phyloP scores from a whole-genome alignment of 2,888 invertebrate genomes.

The Eupithecia abbreviata region DNA sequence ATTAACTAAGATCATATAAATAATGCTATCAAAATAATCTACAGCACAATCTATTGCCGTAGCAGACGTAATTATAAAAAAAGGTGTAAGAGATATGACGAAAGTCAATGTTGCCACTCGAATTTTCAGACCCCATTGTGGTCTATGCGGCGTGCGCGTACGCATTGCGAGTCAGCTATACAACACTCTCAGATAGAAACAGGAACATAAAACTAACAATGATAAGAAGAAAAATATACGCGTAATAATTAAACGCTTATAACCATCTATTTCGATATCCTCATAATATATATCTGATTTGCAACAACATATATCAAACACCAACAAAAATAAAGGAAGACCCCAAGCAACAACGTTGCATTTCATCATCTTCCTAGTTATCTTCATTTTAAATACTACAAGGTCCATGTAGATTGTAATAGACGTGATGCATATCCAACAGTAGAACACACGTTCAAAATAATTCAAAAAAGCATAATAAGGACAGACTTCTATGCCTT shows the following conservation, averaged over 20 bases:
- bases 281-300: neutral
- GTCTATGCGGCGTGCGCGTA: too few species aligned
- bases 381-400: neutral
- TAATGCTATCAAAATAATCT: too few species aligned
- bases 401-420: neutral
- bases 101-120: conserved; percentile 1
- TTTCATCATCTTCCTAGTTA: neutral
- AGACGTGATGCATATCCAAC: neutral
- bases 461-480: neutral
- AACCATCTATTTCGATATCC: neutral
- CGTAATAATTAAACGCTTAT: neutral
- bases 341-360: neutral
- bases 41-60: too few species aligned
- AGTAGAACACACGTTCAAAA: neutral
- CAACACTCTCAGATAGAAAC: neutral
- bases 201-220: neutral
- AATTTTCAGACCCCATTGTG: neutral
- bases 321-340: neutral
- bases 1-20: neutral
- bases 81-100: too few species aligned
- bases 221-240: neutral
- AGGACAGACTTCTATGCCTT: neutral
- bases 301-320: neutral
- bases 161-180: neutral
- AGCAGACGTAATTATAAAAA: neutral